Base-by-base conservation (phyloP, 2,888 invertebrate species). In the Ectemnius continuus region DNA sequence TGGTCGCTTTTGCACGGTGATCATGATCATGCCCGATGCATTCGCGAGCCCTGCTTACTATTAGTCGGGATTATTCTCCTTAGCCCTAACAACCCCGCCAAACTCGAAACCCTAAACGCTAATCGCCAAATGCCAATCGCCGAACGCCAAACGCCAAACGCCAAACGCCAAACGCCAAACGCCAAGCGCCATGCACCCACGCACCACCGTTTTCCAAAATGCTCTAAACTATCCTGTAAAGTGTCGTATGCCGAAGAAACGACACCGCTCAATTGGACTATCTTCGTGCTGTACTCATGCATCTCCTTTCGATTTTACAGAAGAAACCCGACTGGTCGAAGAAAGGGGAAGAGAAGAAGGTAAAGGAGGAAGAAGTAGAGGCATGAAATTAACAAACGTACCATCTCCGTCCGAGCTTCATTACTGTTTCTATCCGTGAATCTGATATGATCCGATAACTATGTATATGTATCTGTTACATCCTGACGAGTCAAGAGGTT, bases 301-400 rank as follows among this genome's bases (percentile, higher is more conserved):
- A 13, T 67, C 18, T 65, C 88, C 84, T 81, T 85, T 88, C 79
- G 85, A 88, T 89, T 92, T 93, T 94, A 89, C 95, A 97, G 96
- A 97, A 97, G 94, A 97, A 97, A 92, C 97, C 97, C 89, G 97
- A 97, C 93, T 97, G 97, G 97, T 97, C 97, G 91, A 97, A 97
- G 94, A 96, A 96, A 91, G 96, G 96, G 90, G 96, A 97, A 89
- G 94, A 95, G 92, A 94, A 94, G 93, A 96, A 96, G 95, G 94
- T 94, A 93, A 95, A 95, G 94, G 96, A 95, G 93, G 96, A 95
- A 92, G 95, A 95, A 92, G 94, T 94, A 92, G 96, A 96, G 93
- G 96, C 96, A 95, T 96, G 95, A 96, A 92, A 36, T 36, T 36
- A 6, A 36, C 36, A 36, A 36, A 36, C 36, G 6, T 16, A 18